Base-by-base conservation (phyloP, 2,797 vertebrate genomes). In the Sphaeramia orbicularis region DNA sequence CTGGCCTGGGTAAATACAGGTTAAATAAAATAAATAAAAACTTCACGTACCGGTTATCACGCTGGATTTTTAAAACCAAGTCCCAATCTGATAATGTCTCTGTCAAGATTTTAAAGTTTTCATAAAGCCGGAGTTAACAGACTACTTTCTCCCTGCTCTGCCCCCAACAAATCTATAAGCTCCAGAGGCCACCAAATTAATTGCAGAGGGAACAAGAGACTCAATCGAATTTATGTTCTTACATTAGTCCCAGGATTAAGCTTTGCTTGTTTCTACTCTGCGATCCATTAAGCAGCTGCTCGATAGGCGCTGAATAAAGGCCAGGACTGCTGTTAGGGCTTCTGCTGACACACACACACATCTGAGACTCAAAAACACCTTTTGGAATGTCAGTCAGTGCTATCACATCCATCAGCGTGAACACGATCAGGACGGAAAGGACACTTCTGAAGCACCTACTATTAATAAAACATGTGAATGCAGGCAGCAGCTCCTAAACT, bases 131-230 rank as follows among this genome's bases (percentile, higher is more conserved):
- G 38, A 78, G 44, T 67, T 48, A 44, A 51, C 24, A 48, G 18
- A 54, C 67, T 58, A 73, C 62, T 65, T 78, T 42, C 50, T 45
- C 59, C 49, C 65, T 44, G 54, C 71, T 64, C 53, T 49, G 7
- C 74, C 68, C 52, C 45, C 11, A 6, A 76, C 76, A 70, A 76
- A 84, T 80, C 74, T 72, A 83, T 78, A 81, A 77, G 81, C 83
- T 84, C 76, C 24, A 30, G 76, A 86, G 78, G 78, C 64, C 60
- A 24, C 60, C 63, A 72, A 90, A 89, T 85, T 86, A 89, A 90
- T 90, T 91, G 88, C 74, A 74, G 41, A 48, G 85, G 86, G 83
- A 92, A 74, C 82, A 67, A 80, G 85, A 84, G 88, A 84, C 76
- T 72, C 1, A 47, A 88, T 89, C 48, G 45, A 87, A 87, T 89